Evolutionary conservation across 2,113 vertebrate species (phyloP).

Genomic region (Orientallactaga bullata): DNA sequence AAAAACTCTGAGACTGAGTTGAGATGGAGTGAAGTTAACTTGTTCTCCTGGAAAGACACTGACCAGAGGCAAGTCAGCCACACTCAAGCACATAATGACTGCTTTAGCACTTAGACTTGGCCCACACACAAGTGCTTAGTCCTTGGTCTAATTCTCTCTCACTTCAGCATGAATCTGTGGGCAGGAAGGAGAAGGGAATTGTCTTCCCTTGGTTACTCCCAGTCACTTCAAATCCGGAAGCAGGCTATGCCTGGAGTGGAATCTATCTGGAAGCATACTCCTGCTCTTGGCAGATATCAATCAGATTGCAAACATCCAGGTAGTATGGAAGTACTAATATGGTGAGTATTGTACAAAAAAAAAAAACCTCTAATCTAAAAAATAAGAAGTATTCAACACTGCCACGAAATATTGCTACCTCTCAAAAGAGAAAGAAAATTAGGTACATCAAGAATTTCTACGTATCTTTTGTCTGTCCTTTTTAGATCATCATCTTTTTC

Average conservation of each 20-base stretch:
- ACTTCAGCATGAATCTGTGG: not conserved
- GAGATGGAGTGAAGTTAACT: not conserved
- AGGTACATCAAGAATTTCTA: conserved; percentile 96
- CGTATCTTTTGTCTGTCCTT: conserved; percentile 94
- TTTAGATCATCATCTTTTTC: conserved; percentile 96
- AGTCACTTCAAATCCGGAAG: conserved; percentile 5
- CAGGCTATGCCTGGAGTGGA: not conserved
- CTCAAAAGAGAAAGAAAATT: conserved; percentile 48
- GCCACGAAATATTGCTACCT: conserved; percentile 24
- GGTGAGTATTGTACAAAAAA: not conserved
- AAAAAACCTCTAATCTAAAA: conserved; percentile 8
- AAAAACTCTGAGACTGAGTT: not conserved
- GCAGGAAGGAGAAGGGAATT: not conserved
- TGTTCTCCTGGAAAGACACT: not conserved
- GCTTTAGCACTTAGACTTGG: not conserved
- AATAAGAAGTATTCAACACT: not conserved
- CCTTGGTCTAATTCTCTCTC: not conserved
- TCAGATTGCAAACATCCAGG: too few species aligned
- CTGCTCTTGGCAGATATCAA: conserved; percentile 13
- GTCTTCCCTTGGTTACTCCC: not conserved
- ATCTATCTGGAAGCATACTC: conserved; percentile 5
- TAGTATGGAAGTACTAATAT: too few species aligned
- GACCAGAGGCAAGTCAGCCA: not conserved
- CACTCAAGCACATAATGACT: not conserved
- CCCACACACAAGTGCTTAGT: not conserved